Base-by-base conservation (phyloP, 2,888 invertebrate species). In the Drosophila helvetica region DNA sequence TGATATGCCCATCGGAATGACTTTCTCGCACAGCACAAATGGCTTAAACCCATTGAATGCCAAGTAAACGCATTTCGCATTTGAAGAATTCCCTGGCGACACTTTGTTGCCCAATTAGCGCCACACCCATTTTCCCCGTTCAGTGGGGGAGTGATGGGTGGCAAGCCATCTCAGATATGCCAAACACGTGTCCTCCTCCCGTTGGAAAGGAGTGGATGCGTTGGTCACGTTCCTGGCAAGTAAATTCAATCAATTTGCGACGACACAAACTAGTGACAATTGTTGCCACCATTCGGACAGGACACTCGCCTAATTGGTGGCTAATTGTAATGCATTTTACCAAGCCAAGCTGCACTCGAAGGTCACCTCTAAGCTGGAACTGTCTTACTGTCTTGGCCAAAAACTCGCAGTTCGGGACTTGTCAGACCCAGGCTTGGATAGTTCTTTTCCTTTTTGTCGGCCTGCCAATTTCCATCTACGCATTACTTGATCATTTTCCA, bases 401-500 rank as follows among this genome's bases (percentile, higher is more conserved):
- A 19, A 33, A 50, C 15, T 38, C n/a, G 38, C 12, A 38, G 66
- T 69, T 69, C 1, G 46, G 51, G 50, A 69, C 60, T 61, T 78
- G 81, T 78, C 68, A 78, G 78, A 50, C 75, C 71, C 78, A 74
- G 72, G 12, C 8, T 15, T 52, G 17, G 15, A 30, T 45, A 48
- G 48, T 50, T 55, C 18, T 25, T 9, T 9, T 17, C 12, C 6
- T 9, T 4, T 5, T 22, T 47, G 33, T 27, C 5, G 46, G 52
- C 42, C 66, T 80, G 81, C 75, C 87, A 86, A 84, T 86, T 87
- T 69, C 60, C 79, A 84, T 74, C 87, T 71, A 79, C 72, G 59
- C 79, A 67, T 77, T 75, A 80, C 85, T 83, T 83, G 78, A 88
- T 83, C 79, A 83, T 83, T 83, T 83, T 88, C 81, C 87, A 84